phyloP scores from a whole-genome alignment of 2,113 vertebrate species.

The Stegastes partitus region DNA sequence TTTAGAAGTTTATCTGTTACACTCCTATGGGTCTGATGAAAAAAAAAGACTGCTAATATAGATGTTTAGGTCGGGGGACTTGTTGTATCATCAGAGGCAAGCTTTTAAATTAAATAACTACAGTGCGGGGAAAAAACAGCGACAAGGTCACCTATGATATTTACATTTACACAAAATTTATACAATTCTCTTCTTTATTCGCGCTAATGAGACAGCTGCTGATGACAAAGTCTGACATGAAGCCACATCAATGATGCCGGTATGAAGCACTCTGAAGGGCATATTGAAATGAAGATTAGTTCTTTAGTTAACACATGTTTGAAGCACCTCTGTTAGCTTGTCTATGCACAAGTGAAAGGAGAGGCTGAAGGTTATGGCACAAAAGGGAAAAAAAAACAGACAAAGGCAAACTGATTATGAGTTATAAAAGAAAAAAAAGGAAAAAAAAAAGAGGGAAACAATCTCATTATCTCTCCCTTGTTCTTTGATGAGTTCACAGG shows the following conservation, averaged over 20 bases:
- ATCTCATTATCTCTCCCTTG: slow-evolving; percentile 77
- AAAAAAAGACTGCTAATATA: too few relatives aligned
- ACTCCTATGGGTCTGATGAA: too few relatives aligned
- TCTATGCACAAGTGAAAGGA: background rate
- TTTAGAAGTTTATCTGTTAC: too few relatives aligned
- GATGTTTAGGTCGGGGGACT: too few relatives aligned
- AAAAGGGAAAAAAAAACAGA: slow-evolving; percentile 15
- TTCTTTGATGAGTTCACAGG: slow-evolving; percentile 83
- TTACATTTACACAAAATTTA: too few relatives aligned
- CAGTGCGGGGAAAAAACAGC: too few relatives aligned
- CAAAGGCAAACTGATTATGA: slow-evolving; percentile 66
- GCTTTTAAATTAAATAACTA: too few relatives aligned
- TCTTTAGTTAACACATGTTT: slow-evolving; percentile 1
- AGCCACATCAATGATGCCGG: slow-evolving; percentile 10
- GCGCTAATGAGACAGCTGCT: background rate
- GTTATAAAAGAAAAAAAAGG: slow-evolving; percentile 72
- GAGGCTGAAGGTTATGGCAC: slow-evolving; percentile 54
- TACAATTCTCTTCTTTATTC: background rate
- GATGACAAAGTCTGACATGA: background rate
- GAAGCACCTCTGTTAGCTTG: background rate
- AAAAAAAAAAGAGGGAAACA: slow-evolving; percentile 67
- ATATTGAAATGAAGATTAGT: background rate
- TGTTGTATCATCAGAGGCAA: too few relatives aligned
- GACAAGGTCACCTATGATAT: too few relatives aligned
- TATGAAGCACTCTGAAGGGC: slow-evolving; percentile 2